Evolutionary conservation across 2,797 vertebrate genomes (phyloP), one percentile per base, ranked within the genome.

Genomic region (Lerista edwardsae): DNA sequence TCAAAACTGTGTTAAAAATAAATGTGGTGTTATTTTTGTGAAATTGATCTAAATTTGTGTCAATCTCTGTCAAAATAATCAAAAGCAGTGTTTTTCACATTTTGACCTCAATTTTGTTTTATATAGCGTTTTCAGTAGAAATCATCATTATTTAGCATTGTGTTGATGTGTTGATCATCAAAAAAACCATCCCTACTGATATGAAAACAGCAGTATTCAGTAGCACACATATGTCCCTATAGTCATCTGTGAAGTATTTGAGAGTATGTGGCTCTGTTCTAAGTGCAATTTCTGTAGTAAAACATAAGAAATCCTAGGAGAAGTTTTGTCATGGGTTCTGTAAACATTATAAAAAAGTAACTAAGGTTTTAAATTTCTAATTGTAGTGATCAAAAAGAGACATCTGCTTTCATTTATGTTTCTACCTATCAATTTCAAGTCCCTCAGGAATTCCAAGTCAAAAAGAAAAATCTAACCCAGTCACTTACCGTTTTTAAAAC

Each of bases 381-480:
- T 11, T 25, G 17, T 0, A 0, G 11, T 34, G 7, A 59, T 29
- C 15, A n/a, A 21, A 19, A 23, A 41, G 41, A 0, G 25, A 29
- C 0, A 5, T 2, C 1, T 0, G 34, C 1, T 23, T 8, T 4
- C 44, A 21, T 11, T 12, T 17, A 0, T 1, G 21, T 0, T 2
- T 8, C 0, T 64, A 0, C 6, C 31, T 0, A 0, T 0, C 69
- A 39, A 5, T 61, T 0, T 36, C 0, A 3, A n/a, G 10, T 36
- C 31, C 1, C 3, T 27, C 3, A 0, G 61, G 21, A 17, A 39
- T 1, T 0, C 67, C 36, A 0, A 4, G 23, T 15, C 55, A 6
- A 59, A 5, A 0, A 1, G 55, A 39, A 59, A 36, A 65, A 0
- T 0, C 21, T 1, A 0, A 0, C 0, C 6, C 0, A 72, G 55